A percentile compares a stretch with the other conserved stretches of the same genome.
These are phyloP conservation scores for Nymphalis c-album DNA, from an alignment of 2,888 invertebrate species.

Conservation along the genomic window DNA sequence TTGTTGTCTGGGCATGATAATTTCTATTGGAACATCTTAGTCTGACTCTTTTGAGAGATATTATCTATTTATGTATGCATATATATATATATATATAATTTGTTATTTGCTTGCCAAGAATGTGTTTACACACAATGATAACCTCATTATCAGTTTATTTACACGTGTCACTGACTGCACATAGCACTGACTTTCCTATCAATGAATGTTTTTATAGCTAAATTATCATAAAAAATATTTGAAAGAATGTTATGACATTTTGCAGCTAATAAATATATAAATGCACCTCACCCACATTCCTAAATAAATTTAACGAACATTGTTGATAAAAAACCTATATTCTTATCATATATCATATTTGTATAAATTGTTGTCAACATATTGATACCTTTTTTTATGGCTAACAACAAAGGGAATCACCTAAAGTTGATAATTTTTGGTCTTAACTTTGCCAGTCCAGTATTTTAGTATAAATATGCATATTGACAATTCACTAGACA, in stretches of 20 bases:
- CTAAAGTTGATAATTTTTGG: background rate
- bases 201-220: background rate
- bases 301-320: no score
- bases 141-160: background rate
- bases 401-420: no score
- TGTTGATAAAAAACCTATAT: no score
- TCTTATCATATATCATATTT: no score
- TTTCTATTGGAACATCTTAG: no score
- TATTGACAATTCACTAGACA: no score
- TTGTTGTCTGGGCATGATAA: no score
- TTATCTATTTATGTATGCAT: background rate
- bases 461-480: no score
- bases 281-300: no score
- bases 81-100: background rate
- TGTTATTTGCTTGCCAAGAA: background rate
- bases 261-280: background rate
- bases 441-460: background rate
- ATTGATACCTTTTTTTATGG: background rate
- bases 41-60: no score
- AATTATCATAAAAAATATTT: conserved; percentile 1
- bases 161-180: background rate
- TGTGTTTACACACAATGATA: conserved; percentile 1
- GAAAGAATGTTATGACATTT: background rate
- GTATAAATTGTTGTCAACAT: background rate
- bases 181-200: background rate